Evolutionary conservation across 2,888 invertebrate genomes (phyloP), one percentile per base, ranked within the genome.

Genomic region (Watsonalla binaria): DNA sequence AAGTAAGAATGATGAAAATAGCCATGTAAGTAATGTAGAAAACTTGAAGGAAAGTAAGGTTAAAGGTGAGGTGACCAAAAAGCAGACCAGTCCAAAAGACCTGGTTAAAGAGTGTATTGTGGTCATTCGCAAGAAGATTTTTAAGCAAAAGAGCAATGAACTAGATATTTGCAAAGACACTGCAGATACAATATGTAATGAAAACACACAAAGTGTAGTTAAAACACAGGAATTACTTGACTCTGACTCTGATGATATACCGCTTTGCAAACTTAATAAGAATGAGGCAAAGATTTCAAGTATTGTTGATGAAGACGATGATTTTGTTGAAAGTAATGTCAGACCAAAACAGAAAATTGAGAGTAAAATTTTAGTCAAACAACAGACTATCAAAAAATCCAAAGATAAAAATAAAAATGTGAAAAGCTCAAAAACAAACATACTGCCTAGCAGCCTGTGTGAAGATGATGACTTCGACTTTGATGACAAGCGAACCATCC

Each of bases 41-140:
- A 24, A 46, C 6, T 14, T 8, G 0, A 11, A 5, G 5, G 14
- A 37, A 8, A 51, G 46, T 34, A 51, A 39, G 35, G 37, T 2
- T 15, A 9, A 34, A 15, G 48, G 51, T 13, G n/a, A n/a, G n/a
- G 50, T 47, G 5, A 51, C 46, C 52, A 52, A 51, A 5, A 73
- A 74, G 62, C 62, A 70, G 55, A 80, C 61, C 57, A 79, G 78
- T 60, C 90, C 90, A 5, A 85, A 84, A 64, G 81, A 88, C 42
- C 69, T 90, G 5, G 78, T 77, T n/a, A 88, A 85, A 66, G 85
- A 90, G 74, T 90, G 90, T 59, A 72, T 89, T 56, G 85, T 89
- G 52, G 82, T 90, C 5, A 79, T 90, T 63, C 88, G 90, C 60
- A 88, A 81, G 56, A 86, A 85, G 62, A 72, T 89, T 59, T 80